Conservation (phyloP, 2,113 vertebrate species). For the Hydropotes inermis region DNA sequence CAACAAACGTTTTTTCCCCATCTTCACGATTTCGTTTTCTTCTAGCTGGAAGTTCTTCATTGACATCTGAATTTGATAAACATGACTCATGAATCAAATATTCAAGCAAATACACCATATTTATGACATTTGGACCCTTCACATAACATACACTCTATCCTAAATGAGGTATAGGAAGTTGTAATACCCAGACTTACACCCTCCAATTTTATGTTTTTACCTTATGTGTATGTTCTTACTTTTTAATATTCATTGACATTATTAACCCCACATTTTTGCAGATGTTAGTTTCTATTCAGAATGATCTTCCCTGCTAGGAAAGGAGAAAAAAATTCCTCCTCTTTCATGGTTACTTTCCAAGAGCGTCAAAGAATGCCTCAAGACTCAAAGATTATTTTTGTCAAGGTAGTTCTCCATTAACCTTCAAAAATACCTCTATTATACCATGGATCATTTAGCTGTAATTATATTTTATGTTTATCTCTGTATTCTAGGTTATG, state of each 20-base stretch:
- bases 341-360: not conserved
- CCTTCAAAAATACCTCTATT: not conserved
- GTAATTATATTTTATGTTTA: not conserved
- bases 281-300: not conserved
- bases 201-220: not conserved
- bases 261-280: not conserved
- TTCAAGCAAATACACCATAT: conserved; percentile 3
- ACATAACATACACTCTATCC: not conserved
- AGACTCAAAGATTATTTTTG: not conserved
- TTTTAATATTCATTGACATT: not conserved
- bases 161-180: conserved; percentile 8
- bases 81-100: not conserved
- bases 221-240: not conserved
- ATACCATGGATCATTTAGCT: not conserved
- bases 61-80: conserved; percentile 88
- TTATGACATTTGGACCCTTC: not conserved
- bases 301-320: not conserved
- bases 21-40: conserved; percentile 95
- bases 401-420: not conserved
- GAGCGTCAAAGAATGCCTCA: conserved; percentile 2
- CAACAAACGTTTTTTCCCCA: conserved; percentile 93
- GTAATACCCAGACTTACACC: not conserved
- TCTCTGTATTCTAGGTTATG: not conserved
- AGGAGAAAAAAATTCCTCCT: not conserved
- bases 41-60: conserved; percentile 91